These are phyloP conservation scores for Umimayanthus kanabou DNA, from an alignment of 92 coral and sea anemone species.

Conservation along the genomic window DNA sequence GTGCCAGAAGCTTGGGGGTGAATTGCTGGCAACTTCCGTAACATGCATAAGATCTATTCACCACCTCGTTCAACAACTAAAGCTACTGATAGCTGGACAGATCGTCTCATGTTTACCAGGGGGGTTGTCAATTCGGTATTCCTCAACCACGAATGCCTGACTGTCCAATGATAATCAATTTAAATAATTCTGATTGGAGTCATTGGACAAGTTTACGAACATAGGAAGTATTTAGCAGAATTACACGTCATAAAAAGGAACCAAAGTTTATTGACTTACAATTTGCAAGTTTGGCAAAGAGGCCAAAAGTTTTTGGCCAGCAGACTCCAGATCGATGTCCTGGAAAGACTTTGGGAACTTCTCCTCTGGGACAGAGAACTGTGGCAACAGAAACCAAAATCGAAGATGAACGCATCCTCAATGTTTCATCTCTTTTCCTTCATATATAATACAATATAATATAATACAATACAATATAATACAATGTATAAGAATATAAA, in stretches of 20 bases:
- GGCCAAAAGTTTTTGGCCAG: conserved; percentile 68
- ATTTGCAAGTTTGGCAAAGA: conserved; percentile 63
- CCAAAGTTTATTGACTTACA: conserved; percentile 32
- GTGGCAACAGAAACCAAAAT: background rate
- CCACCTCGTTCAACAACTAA: background rate
- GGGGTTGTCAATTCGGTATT: background rate
- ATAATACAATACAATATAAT: background rate
- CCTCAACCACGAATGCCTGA: background rate
- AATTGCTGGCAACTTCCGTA: no score
- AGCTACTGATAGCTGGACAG: background rate
- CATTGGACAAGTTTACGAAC: background rate
- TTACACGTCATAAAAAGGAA: background rate
- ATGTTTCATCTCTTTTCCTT: background rate
- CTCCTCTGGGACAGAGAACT: conserved; percentile 58
- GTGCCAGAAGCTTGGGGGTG: no score
- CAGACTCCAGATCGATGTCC: conserved; percentile 73
- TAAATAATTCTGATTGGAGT: background rate
- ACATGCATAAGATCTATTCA: background rate
- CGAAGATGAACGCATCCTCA: background rate
- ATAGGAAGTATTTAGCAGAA: background rate
- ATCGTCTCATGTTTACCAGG: background rate
- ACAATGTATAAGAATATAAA: no score
- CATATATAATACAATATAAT: background rate
- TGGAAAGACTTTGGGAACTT: conserved; percentile 64
- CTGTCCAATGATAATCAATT: no score